These are phyloP conservation scores for Brachionus rubens DNA, from an alignment of 1,140 invertebrate species.

Conservation along the genomic window DNA sequence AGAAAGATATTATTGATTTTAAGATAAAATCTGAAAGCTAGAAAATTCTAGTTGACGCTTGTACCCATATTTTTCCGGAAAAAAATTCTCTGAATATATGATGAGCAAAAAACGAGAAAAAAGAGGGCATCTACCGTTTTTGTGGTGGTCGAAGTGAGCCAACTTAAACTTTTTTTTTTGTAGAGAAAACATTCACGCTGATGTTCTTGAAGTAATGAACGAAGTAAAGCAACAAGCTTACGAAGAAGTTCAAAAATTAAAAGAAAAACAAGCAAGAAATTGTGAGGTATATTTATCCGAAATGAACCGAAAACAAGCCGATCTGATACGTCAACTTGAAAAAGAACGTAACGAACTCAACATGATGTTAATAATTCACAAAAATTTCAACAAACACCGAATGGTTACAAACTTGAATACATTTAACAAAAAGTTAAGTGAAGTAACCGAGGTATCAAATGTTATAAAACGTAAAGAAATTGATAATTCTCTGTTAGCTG, in stretches of 20 bases:
- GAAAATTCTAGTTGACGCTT: no score
- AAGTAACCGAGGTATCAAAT: constrained; percentile 51
- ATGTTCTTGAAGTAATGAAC: background rate
- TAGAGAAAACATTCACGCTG: background rate
- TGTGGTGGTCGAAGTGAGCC: no score
- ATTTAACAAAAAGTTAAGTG: constrained; percentile 52
- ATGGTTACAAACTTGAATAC: constrained; percentile 52
- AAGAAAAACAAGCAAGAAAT: constrained; percentile 10
- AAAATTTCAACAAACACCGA: constrained; percentile 55
- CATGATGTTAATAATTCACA: constrained; percentile 54
- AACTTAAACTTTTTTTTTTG: background rate
- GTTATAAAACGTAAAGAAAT: constrained; percentile 52
- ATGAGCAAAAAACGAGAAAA: no score
- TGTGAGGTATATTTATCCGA: background rate
- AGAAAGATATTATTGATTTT: no score
- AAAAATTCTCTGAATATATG: no score
- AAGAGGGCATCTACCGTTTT: no score
- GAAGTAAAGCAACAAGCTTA: background rate
- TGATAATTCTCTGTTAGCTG: constrained; percentile 52
- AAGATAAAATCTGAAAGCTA: no score
- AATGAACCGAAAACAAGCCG: constrained; percentile 46
- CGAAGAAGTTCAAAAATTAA: background rate
- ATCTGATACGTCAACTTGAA: constrained; percentile 51
- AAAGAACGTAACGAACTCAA: constrained; percentile 55
- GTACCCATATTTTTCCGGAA: no score